These are phyloP conservation scores for Garra rufa DNA, from an alignment of 2,113 vertebrate species.

Conservation along the genomic window DNA sequence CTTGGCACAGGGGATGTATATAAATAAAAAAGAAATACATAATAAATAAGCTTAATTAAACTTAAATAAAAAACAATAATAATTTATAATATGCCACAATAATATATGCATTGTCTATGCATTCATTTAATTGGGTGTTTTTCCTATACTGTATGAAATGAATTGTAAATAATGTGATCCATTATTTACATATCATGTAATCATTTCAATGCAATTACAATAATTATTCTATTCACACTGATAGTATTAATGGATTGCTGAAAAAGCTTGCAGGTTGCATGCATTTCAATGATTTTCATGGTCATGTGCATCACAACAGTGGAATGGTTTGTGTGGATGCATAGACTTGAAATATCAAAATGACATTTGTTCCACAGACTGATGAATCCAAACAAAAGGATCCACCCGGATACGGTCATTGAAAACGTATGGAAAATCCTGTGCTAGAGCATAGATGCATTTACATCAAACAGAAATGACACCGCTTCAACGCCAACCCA, in stretches of 20 bases:
- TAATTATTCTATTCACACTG: not conserved
- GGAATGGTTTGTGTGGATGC: not conserved
- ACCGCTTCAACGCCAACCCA: not conserved
- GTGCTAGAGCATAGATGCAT: not conserved
- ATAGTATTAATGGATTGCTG: not conserved
- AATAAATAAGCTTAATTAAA: no score
- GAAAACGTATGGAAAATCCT: not conserved
- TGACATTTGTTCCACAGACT: not conserved
- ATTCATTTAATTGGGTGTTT: not conserved
- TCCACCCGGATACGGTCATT: not conserved
- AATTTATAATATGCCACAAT: no score
- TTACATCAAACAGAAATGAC: constrained; percentile 10
- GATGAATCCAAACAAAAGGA: not conserved
- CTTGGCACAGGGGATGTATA: no score
- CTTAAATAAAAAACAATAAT: no score
- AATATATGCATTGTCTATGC: not conserved
- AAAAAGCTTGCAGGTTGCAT: not conserved
- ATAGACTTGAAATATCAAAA: not conserved
- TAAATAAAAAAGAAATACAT: no score
- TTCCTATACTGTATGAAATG: not conserved
- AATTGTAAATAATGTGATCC: not conserved
- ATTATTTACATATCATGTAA: not conserved
- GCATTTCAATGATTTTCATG: no score
- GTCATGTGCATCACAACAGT: not conserved
- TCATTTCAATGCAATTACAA: not conserved